phyloP scores from a whole-genome alignment of 2,113 vertebrate species.

The Alexandromys fortis region DNA sequence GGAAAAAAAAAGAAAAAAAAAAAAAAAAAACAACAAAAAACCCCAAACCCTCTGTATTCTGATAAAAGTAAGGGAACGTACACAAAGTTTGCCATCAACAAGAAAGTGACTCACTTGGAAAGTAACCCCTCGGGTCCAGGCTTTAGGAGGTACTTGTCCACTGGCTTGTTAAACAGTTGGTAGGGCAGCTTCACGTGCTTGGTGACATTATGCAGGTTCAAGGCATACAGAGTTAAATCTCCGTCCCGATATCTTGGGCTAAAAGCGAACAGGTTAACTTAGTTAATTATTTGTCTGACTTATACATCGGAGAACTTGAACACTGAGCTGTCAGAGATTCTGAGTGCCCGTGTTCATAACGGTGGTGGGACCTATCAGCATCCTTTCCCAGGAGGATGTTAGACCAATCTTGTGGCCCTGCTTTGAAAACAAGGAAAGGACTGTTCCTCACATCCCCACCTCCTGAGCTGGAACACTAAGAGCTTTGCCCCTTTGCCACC shows the following conservation, averaged over 20 bases:
- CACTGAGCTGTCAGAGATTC: neutral
- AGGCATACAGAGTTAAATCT: slow-evolving; percentile 90
- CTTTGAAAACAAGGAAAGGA: neutral
- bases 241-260: slow-evolving; percentile 89
- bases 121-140: slow-evolving; percentile 88
- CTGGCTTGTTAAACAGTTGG: slow-evolving; percentile 81
- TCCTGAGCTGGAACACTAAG: neutral
- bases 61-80: neutral
- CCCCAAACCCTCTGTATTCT: neutral
- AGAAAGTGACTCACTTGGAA: slow-evolving; percentile 88
- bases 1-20: no score
- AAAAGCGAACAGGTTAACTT: slow-evolving; percentile 71
- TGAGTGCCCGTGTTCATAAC: neutral
- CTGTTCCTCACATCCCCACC: neutral
- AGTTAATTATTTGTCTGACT: slow-evolving; percentile 29
- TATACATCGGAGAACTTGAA: neutral
- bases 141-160: slow-evolving; percentile 92
- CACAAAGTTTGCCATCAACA: slow-evolving; percentile 15
- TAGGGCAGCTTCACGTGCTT: slow-evolving; percentile 84
- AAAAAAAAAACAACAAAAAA: no score
- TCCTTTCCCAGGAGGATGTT: neutral
- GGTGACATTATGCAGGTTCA: slow-evolving; percentile 89
- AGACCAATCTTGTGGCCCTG: neutral
- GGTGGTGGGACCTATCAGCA: neutral
- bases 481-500: neutral